Base-by-base conservation (phyloP, 2,797 vertebrate species). In the Takifugu rubripes region DNA sequence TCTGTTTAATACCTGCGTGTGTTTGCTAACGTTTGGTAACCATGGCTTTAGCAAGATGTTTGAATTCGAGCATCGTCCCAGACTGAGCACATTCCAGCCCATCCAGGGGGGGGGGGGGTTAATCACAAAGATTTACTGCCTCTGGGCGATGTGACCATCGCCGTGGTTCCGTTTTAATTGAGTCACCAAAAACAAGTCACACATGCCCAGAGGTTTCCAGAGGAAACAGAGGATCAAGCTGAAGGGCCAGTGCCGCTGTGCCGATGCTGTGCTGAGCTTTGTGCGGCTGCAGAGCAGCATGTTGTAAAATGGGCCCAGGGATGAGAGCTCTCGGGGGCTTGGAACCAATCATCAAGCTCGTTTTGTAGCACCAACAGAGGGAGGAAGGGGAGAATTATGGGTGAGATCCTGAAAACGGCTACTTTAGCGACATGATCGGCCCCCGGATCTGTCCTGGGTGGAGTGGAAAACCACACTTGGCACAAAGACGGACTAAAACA, bases 41-140 rank as follows among this genome's bases (percentile, higher is more conserved):
- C 87, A 87, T 61, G 49, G 79, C 53, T 71, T 49, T 59, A 33
- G 7, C 1, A 49, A 66, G 54, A 60, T 60, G 78, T 66, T 68
- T 64, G 79, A 70, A 74, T 76, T 69, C 40, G 78, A 74, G 53
- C 67, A 85, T 66, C 58, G 25, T 59, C 74, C 70, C 63, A 52
- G 79, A 21, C 21, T 77, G 72, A 79, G 72, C 75, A 79, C 65
- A 70, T 63, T 66, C 61, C 49, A 61, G 58, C 56, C 68, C 55
- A 44, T 74, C 84, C 29, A 8, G 69, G 79, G 60, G 59, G 70
- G 66, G 65, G 55, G 61, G 76, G 56, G 74, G 74, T 90, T 87
- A 86, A 90, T 88, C 85, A 82, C 42, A 72, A 75, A 89, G 86
- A 88, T 89, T 91, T 89, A 90, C 82, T 43, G 73, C 78, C 74